A percentile compares a stretch with the other conserved stretches of the same genome.
Evolutionary conservation across 2,888 invertebrate genomes (phyloP).

Genomic region (Drosophila sordidula): DNA sequence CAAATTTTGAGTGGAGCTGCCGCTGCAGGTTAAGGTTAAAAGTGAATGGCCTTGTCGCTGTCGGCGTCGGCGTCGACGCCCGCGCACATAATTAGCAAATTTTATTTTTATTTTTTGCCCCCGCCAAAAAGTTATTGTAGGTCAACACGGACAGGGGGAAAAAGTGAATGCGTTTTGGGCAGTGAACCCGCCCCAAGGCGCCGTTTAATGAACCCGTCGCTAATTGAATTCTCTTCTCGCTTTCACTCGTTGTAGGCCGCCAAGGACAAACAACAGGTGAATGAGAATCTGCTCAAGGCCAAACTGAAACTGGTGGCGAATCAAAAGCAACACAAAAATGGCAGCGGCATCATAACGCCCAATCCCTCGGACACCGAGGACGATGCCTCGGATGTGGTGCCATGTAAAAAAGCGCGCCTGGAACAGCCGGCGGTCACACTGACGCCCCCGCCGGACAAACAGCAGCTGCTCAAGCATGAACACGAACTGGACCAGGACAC

Average conservation of each 20-base stretch:
- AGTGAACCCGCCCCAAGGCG: slow-evolving; percentile 34
- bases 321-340: slow-evolving; percentile 67
- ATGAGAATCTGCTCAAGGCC: slow-evolving; percentile 77
- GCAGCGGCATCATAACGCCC: slow-evolving; percentile 88
- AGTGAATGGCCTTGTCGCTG: slow-evolving; percentile 65
- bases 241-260: slow-evolving; percentile 42
- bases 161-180: slow-evolving; percentile 49
- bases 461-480: slow-evolving; percentile 85
- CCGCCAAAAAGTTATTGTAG: slow-evolving; percentile 65
- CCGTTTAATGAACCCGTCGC: slow-evolving; percentile 44
- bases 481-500: slow-evolving; percentile 39
- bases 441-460: slow-evolving; percentile 82
- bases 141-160: slow-evolving; percentile 47
- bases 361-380: slow-evolving; percentile 94
- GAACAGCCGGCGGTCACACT: slow-evolving; percentile 79
- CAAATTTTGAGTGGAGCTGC: slow-evolving; percentile 22
- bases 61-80: slow-evolving; percentile 34
- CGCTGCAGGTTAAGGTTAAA: slow-evolving; percentile 66
- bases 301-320: slow-evolving; percentile 73
- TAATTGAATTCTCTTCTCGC: slow-evolving; percentile 23
- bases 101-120: slow-evolving; percentile 16
- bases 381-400: slow-evolving; percentile 86
- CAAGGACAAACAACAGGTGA: slow-evolving; percentile 74
- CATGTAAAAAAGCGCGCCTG: slow-evolving; percentile 85
- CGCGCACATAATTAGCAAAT: slow-evolving; percentile 58